phyloP scores from a whole-genome alignment of 37 sponge, comb jelly and placozoan species.

The Tethya wilhelma region DNA sequence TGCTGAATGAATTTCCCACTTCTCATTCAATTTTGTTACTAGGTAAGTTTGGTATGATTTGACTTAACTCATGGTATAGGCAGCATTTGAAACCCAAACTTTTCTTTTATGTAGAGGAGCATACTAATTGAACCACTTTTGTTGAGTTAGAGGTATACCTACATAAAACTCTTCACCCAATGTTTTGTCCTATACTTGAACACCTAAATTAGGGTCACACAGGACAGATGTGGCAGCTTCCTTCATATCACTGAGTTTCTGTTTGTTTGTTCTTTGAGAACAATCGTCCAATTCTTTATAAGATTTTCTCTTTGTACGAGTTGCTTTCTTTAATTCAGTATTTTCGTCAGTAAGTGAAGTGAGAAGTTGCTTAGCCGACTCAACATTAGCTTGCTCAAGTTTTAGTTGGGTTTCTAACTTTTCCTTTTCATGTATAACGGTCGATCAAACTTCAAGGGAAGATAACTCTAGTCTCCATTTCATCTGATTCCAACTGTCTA shows the following conservation, averaged over 20 bases:
- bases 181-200: background rate
- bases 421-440: no score
- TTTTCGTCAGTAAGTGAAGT: no score
- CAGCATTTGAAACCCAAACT: background rate
- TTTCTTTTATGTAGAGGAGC: background rate
- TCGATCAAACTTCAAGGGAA: no score
- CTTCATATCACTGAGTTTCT: background rate
- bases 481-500: no score
- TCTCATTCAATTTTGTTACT: background rate
- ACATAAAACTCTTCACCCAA: background rate
- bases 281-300: no score
- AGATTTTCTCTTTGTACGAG: no score
- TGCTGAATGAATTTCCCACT: background rate
- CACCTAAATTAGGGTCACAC: background rate
- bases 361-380: no score
- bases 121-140: background rate
- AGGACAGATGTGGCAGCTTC: background rate
- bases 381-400: no score
- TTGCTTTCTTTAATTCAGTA: no score
- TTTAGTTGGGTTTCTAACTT: no score
- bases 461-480: no score
- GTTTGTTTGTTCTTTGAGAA: no score
- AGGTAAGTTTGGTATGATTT: background rate
- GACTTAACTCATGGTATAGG: background rate
- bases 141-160: background rate